Conservation (phyloP, 1,140 invertebrate species). For the Drosophila lacertosa region DNA sequence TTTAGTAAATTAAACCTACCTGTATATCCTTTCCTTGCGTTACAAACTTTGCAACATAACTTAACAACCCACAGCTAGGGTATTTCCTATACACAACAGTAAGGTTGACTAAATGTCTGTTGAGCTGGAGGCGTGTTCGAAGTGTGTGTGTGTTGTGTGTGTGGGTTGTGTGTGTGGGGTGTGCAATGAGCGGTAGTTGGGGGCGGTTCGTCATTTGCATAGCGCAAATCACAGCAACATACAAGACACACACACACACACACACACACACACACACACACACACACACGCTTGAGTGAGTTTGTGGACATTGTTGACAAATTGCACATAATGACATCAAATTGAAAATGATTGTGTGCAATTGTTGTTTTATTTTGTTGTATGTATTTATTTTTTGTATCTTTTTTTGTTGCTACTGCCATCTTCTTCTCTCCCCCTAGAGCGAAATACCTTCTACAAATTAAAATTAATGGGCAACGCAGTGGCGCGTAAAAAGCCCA, state of each 20-base stretch:
- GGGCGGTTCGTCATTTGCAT: slow-evolving; percentile 60
- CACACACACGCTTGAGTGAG: slow-evolving; percentile 68
- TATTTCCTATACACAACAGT: not conserved
- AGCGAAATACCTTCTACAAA: slow-evolving; percentile 51
- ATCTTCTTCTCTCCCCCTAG: slow-evolving; percentile 38
- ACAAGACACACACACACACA: slow-evolving; percentile 24
- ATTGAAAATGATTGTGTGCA: slow-evolving; percentile 84
- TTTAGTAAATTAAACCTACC: too few relatives aligned
- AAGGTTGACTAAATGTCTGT: slow-evolving; percentile 28
- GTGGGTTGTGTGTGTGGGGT: slow-evolving; percentile 5
- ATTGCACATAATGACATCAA: slow-evolving; percentile 84
- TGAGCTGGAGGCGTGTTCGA: slow-evolving; percentile 22
- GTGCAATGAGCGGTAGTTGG: slow-evolving; percentile 1
- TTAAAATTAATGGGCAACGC: slow-evolving; percentile 78
- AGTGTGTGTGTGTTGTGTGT: slow-evolving; percentile 11
- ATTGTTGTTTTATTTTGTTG: slow-evolving; percentile 65
- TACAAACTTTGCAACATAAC: not conserved
- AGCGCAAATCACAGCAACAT: slow-evolving; percentile 48
- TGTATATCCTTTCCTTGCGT: not conserved
- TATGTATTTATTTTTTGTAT: slow-evolving; percentile 2
- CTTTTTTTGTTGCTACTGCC: slow-evolving; percentile 16
- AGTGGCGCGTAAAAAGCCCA: slow-evolving; percentile 76
- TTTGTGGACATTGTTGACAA: slow-evolving; percentile 81
- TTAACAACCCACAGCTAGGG: not conserved
- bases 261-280: slow-evolving; percentile 25